phyloP scores from a whole-genome alignment of 2,888 invertebrate species.

The Prenolepis imparis region DNA sequence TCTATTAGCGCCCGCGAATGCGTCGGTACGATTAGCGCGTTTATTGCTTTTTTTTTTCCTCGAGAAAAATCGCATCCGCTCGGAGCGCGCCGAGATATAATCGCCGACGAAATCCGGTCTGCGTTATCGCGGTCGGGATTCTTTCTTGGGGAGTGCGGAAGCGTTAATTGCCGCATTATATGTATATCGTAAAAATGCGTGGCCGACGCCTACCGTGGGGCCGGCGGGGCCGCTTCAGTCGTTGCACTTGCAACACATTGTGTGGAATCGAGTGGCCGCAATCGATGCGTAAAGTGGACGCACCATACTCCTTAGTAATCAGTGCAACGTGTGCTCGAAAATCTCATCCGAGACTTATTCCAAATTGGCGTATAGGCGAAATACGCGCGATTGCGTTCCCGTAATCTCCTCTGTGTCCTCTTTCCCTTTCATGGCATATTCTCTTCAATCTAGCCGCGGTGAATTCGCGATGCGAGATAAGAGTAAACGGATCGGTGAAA shows the following conservation, averaged over 20 bases:
- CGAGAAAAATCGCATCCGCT: slow-evolving; percentile 18
- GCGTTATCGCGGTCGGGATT: slow-evolving; percentile 44
- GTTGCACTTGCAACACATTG: background rate
- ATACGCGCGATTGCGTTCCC: slow-evolving; percentile 16
- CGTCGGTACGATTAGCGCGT: slow-evolving; percentile 28
- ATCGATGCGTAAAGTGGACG: slow-evolving; percentile 20
- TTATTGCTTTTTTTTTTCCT: background rate
- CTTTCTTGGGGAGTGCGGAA: slow-evolving; percentile 31
- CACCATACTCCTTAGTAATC: background rate
- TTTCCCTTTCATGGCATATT: background rate
- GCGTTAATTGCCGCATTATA: slow-evolving; percentile 58
- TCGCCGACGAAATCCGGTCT: slow-evolving; percentile 31
- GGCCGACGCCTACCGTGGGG: slow-evolving; percentile 4
- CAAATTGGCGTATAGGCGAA: background rate
- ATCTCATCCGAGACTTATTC: background rate
- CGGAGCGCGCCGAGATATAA: slow-evolving; percentile 19
- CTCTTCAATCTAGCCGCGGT: background rate
- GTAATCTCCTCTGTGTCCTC: slow-evolving; percentile 21
- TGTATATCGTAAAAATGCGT: slow-evolving; percentile 35
- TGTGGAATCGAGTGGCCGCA: slow-evolving; percentile 5
- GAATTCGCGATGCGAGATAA: slow-evolving; percentile 34
- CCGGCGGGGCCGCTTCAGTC: background rate
- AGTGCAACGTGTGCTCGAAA: background rate
- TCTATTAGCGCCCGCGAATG: slow-evolving; percentile 38
- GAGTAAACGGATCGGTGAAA: slow-evolving; percentile 31